Percentiles rank a stretch among this genome's conserved stretches.
These are phyloP conservation scores for Mesaphorura yosii DNA, from an alignment of 1,140 invertebrate species.

Conservation along the genomic window DNA sequence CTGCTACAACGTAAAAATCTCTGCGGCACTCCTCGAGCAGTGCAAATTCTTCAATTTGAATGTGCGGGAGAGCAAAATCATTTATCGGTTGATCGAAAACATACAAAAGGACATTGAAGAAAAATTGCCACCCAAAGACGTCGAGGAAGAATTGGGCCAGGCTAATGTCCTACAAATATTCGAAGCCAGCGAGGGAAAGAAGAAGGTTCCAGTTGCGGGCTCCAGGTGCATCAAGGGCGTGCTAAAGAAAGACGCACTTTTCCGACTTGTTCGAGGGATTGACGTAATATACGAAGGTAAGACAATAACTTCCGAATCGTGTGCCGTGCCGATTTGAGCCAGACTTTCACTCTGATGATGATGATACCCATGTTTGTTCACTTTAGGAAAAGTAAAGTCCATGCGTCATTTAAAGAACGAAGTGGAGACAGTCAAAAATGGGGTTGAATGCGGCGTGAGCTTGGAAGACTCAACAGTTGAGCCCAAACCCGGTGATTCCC, in stretches of 20 bases:
- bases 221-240: conserved; percentile 68
- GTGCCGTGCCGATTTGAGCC: too few species aligned
- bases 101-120: conserved; percentile 64
- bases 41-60: conserved; percentile 45
- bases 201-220: conserved; percentile 75
- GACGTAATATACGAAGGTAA: conserved; percentile 63
- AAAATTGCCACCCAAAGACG: conserved; percentile 54
- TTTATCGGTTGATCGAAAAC: conserved; percentile 83
- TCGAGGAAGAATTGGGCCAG: conserved; percentile 69
- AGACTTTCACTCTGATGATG: too few species aligned
- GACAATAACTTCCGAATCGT: too few species aligned
- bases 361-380: too few species aligned
- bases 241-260: conserved; percentile 55
- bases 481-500: conserved; percentile 61
- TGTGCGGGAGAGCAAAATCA: conserved; percentile 66
- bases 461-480: conserved; percentile 51
- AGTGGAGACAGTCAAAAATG: conserved; percentile 67
- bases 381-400: conserved; percentile 56
- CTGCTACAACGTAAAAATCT: conserved; percentile 63
- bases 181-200: conserved; percentile 63
- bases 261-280: conserved; percentile 54
- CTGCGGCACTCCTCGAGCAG: conserved; percentile 39
- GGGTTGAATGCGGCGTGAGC: conserved; percentile 75
- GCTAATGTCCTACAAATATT: conserved; percentile 77
- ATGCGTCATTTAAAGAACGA: conserved; percentile 83